A percentile compares a stretch with the other conserved stretches of the same genome.
These are phyloP conservation scores for Sparidentex hasta DNA, from an alignment of 2,797 vertebrate genomes.

Conservation along the genomic window DNA sequence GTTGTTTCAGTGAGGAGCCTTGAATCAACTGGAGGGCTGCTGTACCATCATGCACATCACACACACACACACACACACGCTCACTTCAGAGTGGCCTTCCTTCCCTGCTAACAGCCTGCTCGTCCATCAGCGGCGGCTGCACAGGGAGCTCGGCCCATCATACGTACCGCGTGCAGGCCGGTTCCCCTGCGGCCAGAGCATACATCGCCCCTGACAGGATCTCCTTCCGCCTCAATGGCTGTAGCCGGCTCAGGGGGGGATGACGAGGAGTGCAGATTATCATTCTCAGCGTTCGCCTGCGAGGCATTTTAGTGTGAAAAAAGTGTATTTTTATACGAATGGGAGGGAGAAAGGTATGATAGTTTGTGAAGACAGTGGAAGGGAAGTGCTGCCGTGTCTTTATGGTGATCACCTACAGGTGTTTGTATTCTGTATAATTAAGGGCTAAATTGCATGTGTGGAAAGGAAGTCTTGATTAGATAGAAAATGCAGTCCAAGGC, in stretches of 20 bases:
- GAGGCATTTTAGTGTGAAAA: conserved; percentile 41
- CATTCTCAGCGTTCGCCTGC: conserved; percentile 49
- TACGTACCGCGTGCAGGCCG: conserved; percentile 26
- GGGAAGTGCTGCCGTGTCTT: too few species aligned
- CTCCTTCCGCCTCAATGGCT: conserved; percentile 68
- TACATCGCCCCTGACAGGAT: conserved; percentile 66
- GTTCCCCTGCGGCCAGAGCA: conserved; percentile 50
- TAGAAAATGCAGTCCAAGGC: too few species aligned
- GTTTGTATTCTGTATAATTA: too few species aligned
- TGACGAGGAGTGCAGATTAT: conserved; percentile 58
- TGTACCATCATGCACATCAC: conserved; percentile 14
- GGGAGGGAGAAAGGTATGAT: conserved; percentile 17
- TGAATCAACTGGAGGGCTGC: conserved; percentile 19
- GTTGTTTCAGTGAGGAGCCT: conserved; percentile 23
- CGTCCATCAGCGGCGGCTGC: conserved; percentile 37
- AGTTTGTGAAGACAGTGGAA: neutral
- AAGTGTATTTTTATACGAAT: conserved; percentile 41
- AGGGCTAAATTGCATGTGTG: too few species aligned
- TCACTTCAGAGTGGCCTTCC: conserved; percentile 34
- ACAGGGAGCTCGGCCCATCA: conserved; percentile 50
- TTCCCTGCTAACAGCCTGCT: conserved; percentile 37
- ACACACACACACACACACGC: conserved; percentile 26
- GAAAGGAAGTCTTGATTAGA: too few species aligned
- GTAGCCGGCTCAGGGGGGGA: conserved; percentile 51
- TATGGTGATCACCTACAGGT: too few species aligned